Percentiles rank a stretch among this genome's conserved stretches.
These are phyloP conservation scores for Zophobas atratus DNA, from an alignment of 1,140 invertebrate genomes.

Conservation along the genomic window DNA sequence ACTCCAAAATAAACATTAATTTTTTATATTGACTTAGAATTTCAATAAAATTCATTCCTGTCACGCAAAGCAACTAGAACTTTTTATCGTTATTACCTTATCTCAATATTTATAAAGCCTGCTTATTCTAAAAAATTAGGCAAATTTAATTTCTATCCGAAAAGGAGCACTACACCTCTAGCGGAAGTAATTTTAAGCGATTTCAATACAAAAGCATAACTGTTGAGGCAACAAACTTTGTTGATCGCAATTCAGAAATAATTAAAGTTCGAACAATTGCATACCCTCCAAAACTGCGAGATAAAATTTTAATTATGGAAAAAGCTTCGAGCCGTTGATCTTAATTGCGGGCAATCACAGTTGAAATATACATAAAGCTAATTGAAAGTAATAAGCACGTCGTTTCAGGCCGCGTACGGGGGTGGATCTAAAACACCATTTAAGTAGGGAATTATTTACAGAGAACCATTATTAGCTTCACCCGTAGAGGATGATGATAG, in stretches of 20 bases:
- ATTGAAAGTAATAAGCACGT: constrained; percentile 60
- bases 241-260: background rate
- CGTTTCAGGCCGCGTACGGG: constrained; percentile 43
- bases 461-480: constrained; percentile 19
- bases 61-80: too few species aligned
- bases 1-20: too few species aligned
- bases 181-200: too few species aligned
- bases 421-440: constrained; percentile 34
- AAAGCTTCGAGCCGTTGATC: constrained; percentile 56
- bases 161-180: too few species aligned
- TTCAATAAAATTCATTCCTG: too few species aligned
- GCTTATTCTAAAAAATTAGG: too few species aligned
- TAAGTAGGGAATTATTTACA: constrained; percentile 47
- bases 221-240: background rate
- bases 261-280: constrained; percentile 9
- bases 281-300: background rate
- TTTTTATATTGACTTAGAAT: too few species aligned
- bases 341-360: constrained; percentile 59
- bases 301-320: constrained; percentile 50
- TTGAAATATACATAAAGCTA: constrained; percentile 59
- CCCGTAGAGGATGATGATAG: constrained; percentile 23
- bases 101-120: too few species aligned
- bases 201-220: background rate
- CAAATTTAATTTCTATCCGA: too few species aligned
- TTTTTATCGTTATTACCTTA: too few species aligned